These are phyloP conservation scores for Gerris lacustris DNA, from an alignment of 2,888 invertebrate genomes.

Conservation along the genomic window DNA sequence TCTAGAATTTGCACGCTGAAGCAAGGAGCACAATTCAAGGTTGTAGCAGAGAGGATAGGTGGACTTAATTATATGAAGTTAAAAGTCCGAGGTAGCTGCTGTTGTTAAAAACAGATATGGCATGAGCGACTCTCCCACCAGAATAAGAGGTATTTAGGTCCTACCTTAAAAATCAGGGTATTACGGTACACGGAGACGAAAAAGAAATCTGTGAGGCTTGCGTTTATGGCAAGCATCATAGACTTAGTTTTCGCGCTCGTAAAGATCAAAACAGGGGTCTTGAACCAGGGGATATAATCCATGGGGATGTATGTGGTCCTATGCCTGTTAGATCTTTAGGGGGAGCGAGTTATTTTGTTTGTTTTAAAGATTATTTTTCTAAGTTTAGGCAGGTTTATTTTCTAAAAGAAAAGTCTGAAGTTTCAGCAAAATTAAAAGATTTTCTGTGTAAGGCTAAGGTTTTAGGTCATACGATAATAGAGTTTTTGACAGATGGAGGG, in stretches of 20 bases:
- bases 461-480: neutral
- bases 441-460: neutral
- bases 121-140: neutral
- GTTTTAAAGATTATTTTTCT: conserved; percentile 32
- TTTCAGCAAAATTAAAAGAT: neutral
- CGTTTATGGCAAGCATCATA: neutral
- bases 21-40: neutral
- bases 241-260: neutral
- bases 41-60: neutral
- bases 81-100: neutral
- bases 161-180: neutral
- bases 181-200: neutral
- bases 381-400: conserved; percentile 31
- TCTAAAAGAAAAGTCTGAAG: conserved; percentile 25
- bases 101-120: neutral
- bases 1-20: neutral
- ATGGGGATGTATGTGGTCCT: conserved; percentile 30
- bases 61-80: neutral
- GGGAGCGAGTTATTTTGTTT: conserved; percentile 29
- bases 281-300: conserved; percentile 29
- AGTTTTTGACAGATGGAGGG: neutral
- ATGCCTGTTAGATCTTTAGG: conserved; percentile 28
- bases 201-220: neutral
- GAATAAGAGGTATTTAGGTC: neutral
- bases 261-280: neutral